These are phyloP conservation scores for Pseudomyrmex concolor DNA, from an alignment of 1,140 invertebrate species.

Conservation along the genomic window DNA sequence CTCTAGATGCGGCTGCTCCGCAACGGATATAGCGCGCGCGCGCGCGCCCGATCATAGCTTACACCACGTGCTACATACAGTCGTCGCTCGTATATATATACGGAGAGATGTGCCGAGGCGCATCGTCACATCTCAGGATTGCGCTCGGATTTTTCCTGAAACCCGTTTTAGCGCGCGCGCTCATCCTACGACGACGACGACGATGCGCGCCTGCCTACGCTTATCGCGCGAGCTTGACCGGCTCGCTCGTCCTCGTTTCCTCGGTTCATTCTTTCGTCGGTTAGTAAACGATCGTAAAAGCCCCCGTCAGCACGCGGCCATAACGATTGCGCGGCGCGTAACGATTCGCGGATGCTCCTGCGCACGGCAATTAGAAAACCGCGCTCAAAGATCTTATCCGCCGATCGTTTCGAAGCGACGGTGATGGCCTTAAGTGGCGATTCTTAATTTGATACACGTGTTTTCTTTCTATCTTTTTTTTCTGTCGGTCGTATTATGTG, in stretches of 20 bases:
- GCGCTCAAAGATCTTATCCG: conserved; percentile 10
- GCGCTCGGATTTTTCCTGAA: conserved; percentile 77
- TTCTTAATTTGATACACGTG: no score
- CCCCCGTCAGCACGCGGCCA: neutral
- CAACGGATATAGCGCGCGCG: neutral
- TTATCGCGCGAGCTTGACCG: neutral
- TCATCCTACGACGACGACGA: conserved; percentile 67
- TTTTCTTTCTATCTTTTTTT: neutral
- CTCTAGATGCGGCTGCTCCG: no score
- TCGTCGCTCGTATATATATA: no score
- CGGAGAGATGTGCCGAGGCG: neutral
- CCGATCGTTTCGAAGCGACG: conserved; percentile 14
- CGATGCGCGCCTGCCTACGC: conserved; percentile 62
- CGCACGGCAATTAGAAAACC: conserved; percentile 20
- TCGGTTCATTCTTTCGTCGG: conserved; percentile 15
- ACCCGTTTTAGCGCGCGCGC: conserved; percentile 76
- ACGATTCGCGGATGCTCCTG: neutral
- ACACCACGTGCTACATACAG: conserved; percentile 27
- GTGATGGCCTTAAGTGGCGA: neutral
- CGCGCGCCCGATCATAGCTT: conserved; percentile 33
- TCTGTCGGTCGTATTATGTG: neutral
- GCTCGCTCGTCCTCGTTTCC: conserved; percentile 68
- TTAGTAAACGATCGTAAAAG: conserved; percentile 9
- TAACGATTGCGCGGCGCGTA: conserved; percentile 12
- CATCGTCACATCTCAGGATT: conserved; percentile 59